Evolutionary conservation across 2,888 invertebrate species (phyloP), one percentile per base, ranked within the genome.

Genomic region (Clunio marinus): DNA sequence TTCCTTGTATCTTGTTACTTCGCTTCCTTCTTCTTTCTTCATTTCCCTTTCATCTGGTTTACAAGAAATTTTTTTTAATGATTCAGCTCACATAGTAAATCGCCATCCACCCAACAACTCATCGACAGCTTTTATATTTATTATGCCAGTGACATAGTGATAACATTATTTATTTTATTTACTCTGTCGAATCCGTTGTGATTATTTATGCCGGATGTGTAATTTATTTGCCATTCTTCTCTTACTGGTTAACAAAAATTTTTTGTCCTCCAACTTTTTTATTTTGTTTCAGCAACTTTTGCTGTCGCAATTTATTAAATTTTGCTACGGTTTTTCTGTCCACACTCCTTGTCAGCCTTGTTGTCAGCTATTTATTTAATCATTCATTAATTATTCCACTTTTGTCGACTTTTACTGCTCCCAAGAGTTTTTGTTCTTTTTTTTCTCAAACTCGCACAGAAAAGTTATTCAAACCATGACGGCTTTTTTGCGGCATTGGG

Each of bases 121-220:
- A 63, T 45, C 25, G 59, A 62, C 41, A 41, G 63, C 46, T 46
- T 27, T 35, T 17, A 41, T 35, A 59, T 63, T 63, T 63, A 63
- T 63, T 63, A 63, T 63, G 63, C 63, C 15, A 45, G 22, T 63
- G 63, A 63, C 46, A 63, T 35, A 63, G 27, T 46, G 63, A 63
- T 63, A 63, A 63, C 46, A 46, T 46, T 63, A 63, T 63, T 63
- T 63, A 45, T 63, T 62, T 62, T 63, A 63, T 46, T 46, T 46
- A 46, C 63, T 27, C 20, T 41, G 46, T n/a, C n/a, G 17, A 1
- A 37, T 37, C 62, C 24, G n/a, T 46, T 45, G 8, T 46, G 37
- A 63, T 63, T 63, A 63, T 63, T 63, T 63, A 63, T 63, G 25
- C 63, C 25, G 46, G 15, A 15, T 17, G 37, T 13, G 46, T 63